A percentile compares a stretch with the other conserved stretches of the same genome.
Evolutionary conservation across 2,888 invertebrate species (phyloP).

Genomic region (Noctua pronuba): DNA sequence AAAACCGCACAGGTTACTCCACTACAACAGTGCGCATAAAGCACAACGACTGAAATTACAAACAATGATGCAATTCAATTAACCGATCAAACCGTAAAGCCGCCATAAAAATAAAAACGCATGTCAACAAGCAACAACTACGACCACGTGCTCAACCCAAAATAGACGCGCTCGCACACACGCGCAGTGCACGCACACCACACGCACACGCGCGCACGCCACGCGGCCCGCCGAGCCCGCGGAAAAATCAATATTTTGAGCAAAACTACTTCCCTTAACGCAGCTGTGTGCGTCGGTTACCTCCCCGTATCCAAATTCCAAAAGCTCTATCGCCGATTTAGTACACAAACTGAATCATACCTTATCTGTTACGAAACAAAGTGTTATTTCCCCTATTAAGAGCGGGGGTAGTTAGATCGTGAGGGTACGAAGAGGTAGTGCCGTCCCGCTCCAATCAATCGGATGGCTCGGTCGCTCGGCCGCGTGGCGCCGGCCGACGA

Average conservation of each 20-base stretch:
- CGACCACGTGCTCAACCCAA: conserved; percentile 89
- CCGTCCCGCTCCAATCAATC: conserved; percentile 89
- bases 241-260: conserved; percentile 91
- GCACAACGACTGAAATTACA: conserved; percentile 68
- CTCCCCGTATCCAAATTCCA: conserved; percentile 62
- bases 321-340: conserved; percentile 72
- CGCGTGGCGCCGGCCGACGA: conserved; percentile 89
- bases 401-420: conserved; percentile 83
- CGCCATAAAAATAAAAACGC: conserved; percentile 88
- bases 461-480: conserved; percentile 85
- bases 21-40: conserved; percentile 50
- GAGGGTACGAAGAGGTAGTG: conserved; percentile 82
- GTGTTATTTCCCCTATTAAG: conserved; percentile 80
- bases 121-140: conserved; percentile 89
- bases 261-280: conserved; percentile 89
- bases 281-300: conserved; percentile 82
- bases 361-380: conserved; percentile 81
- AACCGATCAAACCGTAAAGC: conserved; percentile 80
- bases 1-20: neutral
- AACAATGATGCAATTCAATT: conserved; percentile 83
- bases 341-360: conserved; percentile 78
- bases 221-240: conserved; percentile 81
- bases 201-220: conserved; percentile 67
- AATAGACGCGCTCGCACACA: conserved; percentile 85
- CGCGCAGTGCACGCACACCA: conserved; percentile 74